Percentiles rank a stretch among this genome's conserved stretches.
phyloP scores from a whole-genome alignment of 2,113 vertebrate species.

The cattle (Bos taurus) region DNA sequence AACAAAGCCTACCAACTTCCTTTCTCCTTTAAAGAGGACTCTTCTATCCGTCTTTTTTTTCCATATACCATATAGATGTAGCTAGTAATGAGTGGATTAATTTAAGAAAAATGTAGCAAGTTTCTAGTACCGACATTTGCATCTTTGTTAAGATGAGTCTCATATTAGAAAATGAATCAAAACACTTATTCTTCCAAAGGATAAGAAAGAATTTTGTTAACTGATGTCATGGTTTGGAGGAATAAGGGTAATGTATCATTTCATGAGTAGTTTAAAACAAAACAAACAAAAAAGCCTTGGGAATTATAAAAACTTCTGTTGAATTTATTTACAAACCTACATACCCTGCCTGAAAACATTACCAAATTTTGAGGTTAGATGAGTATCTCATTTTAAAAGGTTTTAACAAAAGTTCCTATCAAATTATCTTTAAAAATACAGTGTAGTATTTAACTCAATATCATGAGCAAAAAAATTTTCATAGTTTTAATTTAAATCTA shows the following conservation, averaged over 20 bases:
- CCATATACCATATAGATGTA: not conserved
- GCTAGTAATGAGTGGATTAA: not conserved
- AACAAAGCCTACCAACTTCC: not conserved
- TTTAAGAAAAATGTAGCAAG: not conserved
- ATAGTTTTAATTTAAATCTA: not conserved
- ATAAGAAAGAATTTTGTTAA: not conserved
- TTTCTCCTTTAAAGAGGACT: slow-evolving; percentile 6
- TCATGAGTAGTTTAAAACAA: not conserved
- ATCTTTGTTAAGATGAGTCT: not conserved
- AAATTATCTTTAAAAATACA: not conserved
- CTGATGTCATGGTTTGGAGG: not conserved
- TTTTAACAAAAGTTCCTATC: not conserved
- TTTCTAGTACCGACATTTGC: not conserved
- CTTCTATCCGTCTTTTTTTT: not conserved
- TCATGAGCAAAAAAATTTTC: not conserved
- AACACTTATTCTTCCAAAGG: slow-evolving; percentile 11
- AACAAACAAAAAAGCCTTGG: not conserved
- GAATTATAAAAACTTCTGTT: not conserved
- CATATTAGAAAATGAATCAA: not conserved
- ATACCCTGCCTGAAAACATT: not conserved
- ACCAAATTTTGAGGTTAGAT: not conserved
- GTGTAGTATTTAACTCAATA: not conserved
- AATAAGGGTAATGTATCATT: not conserved
- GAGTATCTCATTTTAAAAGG: not conserved
- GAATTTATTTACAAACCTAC: not conserved